phyloP scores from a whole-genome alignment of 2,113 vertebrate genomes.

The Emberiza fucata region DNA sequence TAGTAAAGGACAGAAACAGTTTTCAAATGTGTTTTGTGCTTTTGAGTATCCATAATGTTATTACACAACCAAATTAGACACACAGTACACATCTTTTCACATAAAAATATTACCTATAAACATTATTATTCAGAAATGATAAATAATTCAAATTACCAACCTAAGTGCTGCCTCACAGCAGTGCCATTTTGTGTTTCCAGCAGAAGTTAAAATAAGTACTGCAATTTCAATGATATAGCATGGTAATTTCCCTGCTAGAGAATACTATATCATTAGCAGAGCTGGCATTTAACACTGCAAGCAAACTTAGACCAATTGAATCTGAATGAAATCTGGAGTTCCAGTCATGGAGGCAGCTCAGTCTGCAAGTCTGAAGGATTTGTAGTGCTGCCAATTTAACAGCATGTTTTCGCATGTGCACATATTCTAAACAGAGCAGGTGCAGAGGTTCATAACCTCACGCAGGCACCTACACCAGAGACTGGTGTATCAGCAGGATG shows the following conservation, averaged over 20 bases:
- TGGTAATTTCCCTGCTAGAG: background rate
- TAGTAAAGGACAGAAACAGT: background rate
- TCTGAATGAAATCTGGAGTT: background rate
- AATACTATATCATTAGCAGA: background rate
- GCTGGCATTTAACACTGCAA: background rate
- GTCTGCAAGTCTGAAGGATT: background rate
- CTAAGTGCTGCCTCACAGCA: background rate
- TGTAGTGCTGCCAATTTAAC: background rate
- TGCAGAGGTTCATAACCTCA: background rate
- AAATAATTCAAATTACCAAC: background rate
- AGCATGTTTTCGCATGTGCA: background rate
- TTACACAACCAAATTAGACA: background rate
- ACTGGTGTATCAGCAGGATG: fast-evolving
- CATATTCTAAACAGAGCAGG: background rate
- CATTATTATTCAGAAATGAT: background rate
- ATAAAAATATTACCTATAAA: background rate
- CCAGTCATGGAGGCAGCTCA: background rate
- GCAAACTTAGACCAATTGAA: background rate
- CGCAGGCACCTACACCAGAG: background rate
- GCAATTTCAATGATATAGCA: background rate
- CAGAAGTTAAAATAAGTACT: background rate
- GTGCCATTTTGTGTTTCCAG: background rate
- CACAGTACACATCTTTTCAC: background rate
- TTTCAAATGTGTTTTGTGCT: background rate
- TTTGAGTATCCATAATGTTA: background rate